These are phyloP conservation scores for Chascanopsetta lugubris DNA, from an alignment of 2,113 vertebrate species.

Conservation along the genomic window DNA sequence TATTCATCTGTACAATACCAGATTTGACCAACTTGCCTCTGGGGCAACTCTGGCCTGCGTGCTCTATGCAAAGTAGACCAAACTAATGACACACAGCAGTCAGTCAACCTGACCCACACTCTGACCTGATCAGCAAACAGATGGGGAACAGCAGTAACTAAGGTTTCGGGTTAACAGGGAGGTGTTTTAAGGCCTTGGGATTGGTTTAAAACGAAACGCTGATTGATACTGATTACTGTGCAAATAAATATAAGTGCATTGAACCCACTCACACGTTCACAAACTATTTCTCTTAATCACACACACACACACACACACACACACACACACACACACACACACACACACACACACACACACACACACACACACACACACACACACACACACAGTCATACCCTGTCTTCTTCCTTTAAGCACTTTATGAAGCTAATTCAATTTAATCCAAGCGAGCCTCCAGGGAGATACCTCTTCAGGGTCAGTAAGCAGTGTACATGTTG, in stretches of 20 bases:
- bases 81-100: conserved; percentile 18
- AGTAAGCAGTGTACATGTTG: conserved; percentile 51
- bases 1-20: conserved; percentile 18
- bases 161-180: not conserved
- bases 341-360: no score
- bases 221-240: not conserved
- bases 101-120: conserved; percentile 4
- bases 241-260: not conserved
- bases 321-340: no score
- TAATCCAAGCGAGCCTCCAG: conserved; percentile 41
- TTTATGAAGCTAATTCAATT: conserved; percentile 55
- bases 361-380: no score
- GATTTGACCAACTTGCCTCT: conserved; percentile 37
- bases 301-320: no score
- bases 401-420: conserved; percentile 36
- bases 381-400: conserved; percentile 13
- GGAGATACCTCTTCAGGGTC: conserved; percentile 55
- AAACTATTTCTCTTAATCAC: no score
- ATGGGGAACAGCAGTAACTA: not conserved
- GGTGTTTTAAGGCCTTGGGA: not conserved
- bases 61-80: conserved; percentile 31
- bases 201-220: not conserved
- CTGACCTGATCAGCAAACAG: conserved; percentile 1
- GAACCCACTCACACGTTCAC: conserved; percentile 7
- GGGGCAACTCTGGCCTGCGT: conserved; percentile 29